These are phyloP conservation scores for Carcharodon carcharias DNA, from an alignment of 2,797 vertebrate species.

Conservation along the genomic window DNA sequence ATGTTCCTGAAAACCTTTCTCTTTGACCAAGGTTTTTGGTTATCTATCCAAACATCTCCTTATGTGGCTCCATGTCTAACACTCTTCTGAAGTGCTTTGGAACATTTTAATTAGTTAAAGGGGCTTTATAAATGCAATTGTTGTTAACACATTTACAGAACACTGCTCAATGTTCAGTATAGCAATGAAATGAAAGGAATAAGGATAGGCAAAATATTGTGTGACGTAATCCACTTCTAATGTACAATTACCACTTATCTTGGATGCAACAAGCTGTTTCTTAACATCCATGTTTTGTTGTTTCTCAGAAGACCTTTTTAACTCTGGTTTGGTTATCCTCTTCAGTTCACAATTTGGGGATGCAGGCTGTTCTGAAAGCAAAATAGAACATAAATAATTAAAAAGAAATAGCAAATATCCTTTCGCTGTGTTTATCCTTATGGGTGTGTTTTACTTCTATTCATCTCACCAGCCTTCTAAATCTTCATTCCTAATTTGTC, in stretches of 20 bases:
- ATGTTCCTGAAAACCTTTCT: too few relatives aligned
- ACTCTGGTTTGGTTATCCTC: neutral
- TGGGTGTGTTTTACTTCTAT: neutral
- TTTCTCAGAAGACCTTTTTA: constrained; percentile 2
- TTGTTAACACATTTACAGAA: neutral
- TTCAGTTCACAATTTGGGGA: neutral
- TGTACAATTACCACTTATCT: constrained; percentile 4
- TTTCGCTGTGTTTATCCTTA: neutral
- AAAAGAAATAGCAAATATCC: neutral
- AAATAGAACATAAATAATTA: neutral
- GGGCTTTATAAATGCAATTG: neutral
- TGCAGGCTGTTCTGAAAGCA: neutral
- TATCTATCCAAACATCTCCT: too few relatives aligned
- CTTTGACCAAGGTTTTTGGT: too few relatives aligned
- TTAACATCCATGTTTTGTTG: neutral
- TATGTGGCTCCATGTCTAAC: too few relatives aligned
- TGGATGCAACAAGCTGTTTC: neutral
- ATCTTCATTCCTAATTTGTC: neutral
- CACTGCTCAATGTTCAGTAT: neutral
- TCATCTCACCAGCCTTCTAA: neutral
- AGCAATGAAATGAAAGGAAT: neutral
- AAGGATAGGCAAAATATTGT: neutral
- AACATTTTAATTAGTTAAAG: too few relatives aligned
- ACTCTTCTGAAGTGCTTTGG: too few relatives aligned
- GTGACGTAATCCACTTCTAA: neutral